Evolutionary conservation across 2,888 invertebrate species (phyloP).

Genomic region (Bugulina stolonifera): DNA sequence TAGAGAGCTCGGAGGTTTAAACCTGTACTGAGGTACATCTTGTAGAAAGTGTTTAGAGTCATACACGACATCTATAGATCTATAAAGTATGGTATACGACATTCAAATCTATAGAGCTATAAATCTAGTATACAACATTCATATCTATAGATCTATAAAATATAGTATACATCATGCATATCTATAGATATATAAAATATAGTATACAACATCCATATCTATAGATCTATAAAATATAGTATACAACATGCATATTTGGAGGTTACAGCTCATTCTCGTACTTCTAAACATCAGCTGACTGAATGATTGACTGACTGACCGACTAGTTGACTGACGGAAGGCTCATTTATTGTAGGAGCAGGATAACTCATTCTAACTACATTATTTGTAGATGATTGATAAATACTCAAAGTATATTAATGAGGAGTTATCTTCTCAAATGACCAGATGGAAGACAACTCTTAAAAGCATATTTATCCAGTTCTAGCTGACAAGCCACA

Average conservation of each 20-base stretch:
- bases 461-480: too few species aligned
- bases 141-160: conserved; percentile 29
- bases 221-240: conserved; percentile 29
- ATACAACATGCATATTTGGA: neutral
- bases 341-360: too few species aligned
- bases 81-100: conserved; percentile 26
- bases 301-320: too few species aligned
- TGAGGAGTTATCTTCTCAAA: too few species aligned
- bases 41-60: conserved; percentile 27
- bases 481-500: too few species aligned
- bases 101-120: neutral
- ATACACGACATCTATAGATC: conserved; percentile 32
- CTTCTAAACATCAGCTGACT: too few species aligned
- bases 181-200: neutral
- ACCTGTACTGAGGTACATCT: conserved; percentile 31
- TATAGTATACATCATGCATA: neutral
- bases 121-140: neutral
- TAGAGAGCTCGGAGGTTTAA: conserved; percentile 32
- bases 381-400: too few species aligned
- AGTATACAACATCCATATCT: neutral
- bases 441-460: too few species aligned
- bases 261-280: too few species aligned
- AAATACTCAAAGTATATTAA: too few species aligned
- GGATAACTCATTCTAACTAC: too few species aligned
- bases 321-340: too few species aligned